Percentiles rank a stretch among this genome's conserved stretches.
Conservation (phyloP, 2,888 invertebrate genomes). For the Eledone cirrhosa region DNA sequence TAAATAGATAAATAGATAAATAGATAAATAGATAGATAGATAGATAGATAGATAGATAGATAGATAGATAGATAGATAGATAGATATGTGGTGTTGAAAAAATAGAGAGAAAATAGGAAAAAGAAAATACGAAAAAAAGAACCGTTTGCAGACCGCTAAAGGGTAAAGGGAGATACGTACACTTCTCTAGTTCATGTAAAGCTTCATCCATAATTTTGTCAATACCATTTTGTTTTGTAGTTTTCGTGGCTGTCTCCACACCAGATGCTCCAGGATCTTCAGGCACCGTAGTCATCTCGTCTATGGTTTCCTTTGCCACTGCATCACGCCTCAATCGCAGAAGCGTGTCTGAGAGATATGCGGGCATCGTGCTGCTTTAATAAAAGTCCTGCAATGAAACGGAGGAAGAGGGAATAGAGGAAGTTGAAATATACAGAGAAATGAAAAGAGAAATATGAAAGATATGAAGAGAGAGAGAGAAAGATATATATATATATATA, state of each 20-base stretch:
- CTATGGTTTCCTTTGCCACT: conserved; percentile 33
- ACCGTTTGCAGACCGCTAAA: conserved; percentile 25
- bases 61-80: background rate
- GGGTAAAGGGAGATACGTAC: conserved; percentile 39
- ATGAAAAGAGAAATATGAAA: background rate
- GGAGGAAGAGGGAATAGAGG: background rate
- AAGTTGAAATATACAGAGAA: background rate
- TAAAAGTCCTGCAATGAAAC: background rate
- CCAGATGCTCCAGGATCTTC: conserved; percentile 34
- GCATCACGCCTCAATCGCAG: conserved; percentile 40
- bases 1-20: background rate
- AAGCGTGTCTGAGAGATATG: conserved; percentile 38
- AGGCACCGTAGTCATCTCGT: conserved; percentile 30
- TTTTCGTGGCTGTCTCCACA: conserved; percentile 38
- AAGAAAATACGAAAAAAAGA: too few species aligned
- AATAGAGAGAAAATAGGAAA: conserved; percentile 23
- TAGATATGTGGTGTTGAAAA: background rate
- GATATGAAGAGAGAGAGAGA: background rate
- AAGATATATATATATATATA: background rate
- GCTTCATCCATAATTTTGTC: conserved; percentile 50
- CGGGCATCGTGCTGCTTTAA: conserved; percentile 33
- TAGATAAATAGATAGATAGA: background rate
- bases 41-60: background rate
- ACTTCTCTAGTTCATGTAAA: conserved; percentile 49
- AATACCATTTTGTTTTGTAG: conserved; percentile 40